These are phyloP conservation scores for Phodopus roborovskii DNA, from an alignment of 2,113 vertebrate species.

Conservation along the genomic window DNA sequence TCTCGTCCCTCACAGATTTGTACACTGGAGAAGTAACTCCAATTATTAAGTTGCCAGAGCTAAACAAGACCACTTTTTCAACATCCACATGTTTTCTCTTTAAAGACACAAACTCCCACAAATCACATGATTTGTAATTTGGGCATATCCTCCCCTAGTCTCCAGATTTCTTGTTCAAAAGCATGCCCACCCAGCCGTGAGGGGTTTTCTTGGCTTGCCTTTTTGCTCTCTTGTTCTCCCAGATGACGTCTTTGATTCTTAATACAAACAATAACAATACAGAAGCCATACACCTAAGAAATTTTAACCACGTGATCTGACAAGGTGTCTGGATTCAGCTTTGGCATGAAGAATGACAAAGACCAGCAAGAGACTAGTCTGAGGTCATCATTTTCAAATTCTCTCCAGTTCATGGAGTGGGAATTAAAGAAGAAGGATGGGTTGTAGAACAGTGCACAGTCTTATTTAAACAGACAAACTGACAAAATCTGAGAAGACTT, in stretches of 20 bases:
- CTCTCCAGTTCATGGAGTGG: conserved; percentile 1
- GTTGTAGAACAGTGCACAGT: not conserved
- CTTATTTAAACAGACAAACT: conserved; percentile 60
- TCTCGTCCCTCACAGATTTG: not conserved
- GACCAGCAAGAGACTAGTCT: not conserved
- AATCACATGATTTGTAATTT: not conserved
- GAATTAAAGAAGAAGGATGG: not conserved
- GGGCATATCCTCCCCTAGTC: not conserved
- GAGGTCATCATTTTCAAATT: conserved; percentile 17
- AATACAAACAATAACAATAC: conserved; percentile 8
- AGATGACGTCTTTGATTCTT: not conserved
- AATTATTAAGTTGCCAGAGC: not conserved
- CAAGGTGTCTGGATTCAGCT: not conserved
- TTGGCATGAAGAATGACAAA: not conserved
- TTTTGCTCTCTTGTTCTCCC: not conserved
- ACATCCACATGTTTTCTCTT: not conserved
- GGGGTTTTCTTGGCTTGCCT: not conserved
- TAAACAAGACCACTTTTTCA: not conserved
- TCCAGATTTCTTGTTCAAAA: not conserved
- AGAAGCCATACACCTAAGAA: not conserved
- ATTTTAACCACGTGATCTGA: not conserved
- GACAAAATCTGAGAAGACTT: not conserved
- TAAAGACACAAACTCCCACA: not conserved
- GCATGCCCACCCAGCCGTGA: not conserved
- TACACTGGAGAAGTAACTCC: not conserved